Evolutionary conservation across 2,113 vertebrate species (phyloP), one percentile per base, ranked within the genome.

Genomic region (Onychorhynchus coronatus): DNA sequence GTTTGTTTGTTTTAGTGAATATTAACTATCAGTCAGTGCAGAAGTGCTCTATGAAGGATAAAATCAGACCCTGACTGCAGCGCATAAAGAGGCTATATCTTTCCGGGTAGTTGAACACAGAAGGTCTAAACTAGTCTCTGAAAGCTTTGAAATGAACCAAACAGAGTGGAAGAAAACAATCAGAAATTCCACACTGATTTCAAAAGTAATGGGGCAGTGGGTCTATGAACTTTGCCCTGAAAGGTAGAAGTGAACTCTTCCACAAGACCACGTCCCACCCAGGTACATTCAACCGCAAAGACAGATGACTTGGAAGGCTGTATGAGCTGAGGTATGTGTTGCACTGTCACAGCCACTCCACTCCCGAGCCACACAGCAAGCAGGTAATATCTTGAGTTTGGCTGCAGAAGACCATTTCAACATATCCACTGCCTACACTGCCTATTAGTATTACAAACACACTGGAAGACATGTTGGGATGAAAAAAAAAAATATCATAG

Each of bases 301-400:
- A 12, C 56, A 58, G 52, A 14, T 33, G 21, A 7, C 14, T 30
- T 67, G 41, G n/a, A 55, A 53, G 37, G 37, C n/a, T 72, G 25
- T 8, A 6, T 0, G 3, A 59, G 31, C 4, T 50, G 55, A 62
- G 52, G 37, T 58, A 35, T 12, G 41, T 44, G 23, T 56, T 58
- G 56, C 46, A 10, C 24, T 66, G 24, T n/a, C 30, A 37, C 33
- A 31, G 44, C 39, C 31, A 3, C 21, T 12, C 4, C 12, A 28
- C 1, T 3, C 12, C 30, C 30, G 44, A 42, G 15, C 22, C 55
- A n/a, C 3, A 2, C 12, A 35, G 31, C 0, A 1, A 62, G 39
- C n/a, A 59, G 23, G 20, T 13, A 85, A 76, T 41, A 49, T 18
- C 15, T 80, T 44, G 24, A 44, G 6, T 35, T 58, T 86, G 42